Percentiles rank a stretch among this genome's conserved stretches.
Conservation (phyloP, 1,140 invertebrate species). For the Neodiprion lecontei region DNA sequence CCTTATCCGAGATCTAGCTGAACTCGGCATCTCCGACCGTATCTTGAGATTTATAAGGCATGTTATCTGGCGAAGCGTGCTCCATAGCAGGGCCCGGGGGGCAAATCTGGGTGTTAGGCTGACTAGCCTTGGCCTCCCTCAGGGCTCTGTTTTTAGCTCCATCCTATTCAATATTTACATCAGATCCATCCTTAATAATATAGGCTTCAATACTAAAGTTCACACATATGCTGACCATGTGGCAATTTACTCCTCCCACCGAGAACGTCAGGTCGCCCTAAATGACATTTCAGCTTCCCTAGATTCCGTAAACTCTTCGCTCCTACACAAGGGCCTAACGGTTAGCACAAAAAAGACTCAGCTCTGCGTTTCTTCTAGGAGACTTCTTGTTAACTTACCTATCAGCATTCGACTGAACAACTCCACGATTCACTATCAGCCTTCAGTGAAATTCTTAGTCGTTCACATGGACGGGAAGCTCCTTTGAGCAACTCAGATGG, state of each 20-base stretch:
- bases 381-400: not conserved
- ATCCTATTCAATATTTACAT: not conserved
- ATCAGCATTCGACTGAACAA: not conserved
- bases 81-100: not conserved
- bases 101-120: not conserved
- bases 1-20: slow-evolving; percentile 6
- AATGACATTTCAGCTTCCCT: not conserved
- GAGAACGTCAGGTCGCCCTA: not conserved
- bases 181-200: not conserved
- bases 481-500: slow-evolving; percentile 17
- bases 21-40: not conserved
- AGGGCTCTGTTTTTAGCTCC: not conserved
- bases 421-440: not conserved
- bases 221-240: not conserved
- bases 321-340: not conserved
- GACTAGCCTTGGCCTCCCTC: not conserved
- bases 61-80: not conserved
- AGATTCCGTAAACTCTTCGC: not conserved
- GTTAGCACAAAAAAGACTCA: not conserved
- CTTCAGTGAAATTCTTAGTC: not conserved
- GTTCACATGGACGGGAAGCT: not conserved
- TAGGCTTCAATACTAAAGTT: not conserved
- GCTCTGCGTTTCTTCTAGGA: not conserved
- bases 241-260: not conserved
- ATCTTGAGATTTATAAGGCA: not conserved